These are phyloP conservation scores for Prinia subflava DNA, from an alignment of 2,113 vertebrate genomes.

Conservation along the genomic window DNA sequence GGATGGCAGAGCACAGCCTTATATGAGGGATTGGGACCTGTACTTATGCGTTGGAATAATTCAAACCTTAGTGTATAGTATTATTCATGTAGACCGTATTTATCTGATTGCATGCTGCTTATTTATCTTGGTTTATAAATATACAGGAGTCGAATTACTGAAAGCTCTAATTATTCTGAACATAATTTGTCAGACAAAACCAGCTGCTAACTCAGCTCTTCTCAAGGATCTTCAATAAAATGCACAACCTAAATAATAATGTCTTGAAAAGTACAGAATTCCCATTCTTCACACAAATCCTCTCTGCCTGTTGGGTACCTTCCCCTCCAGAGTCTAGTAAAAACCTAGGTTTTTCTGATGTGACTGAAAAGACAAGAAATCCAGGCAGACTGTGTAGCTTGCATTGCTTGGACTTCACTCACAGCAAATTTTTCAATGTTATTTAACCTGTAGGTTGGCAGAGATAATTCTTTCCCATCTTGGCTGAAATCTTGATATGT, in stretches of 20 bases:
- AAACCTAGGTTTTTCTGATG: neutral
- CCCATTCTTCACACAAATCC: neutral
- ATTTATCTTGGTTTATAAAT: constrained; percentile 25
- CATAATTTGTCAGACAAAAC: neutral
- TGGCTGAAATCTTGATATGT: neutral
- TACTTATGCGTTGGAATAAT: neutral
- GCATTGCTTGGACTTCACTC: neutral
- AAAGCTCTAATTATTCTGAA: constrained; percentile 26
- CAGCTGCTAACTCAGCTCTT: neutral
- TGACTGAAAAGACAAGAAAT: neutral
- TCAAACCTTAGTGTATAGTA: neutral
- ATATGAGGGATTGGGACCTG: neutral
- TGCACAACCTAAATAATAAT: neutral
- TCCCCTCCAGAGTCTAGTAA: neutral
- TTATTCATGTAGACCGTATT: neutral
- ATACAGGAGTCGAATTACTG: neutral
- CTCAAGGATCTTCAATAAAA: neutral
- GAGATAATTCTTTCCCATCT: neutral
- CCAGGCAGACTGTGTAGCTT: neutral
- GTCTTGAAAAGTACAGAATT: neutral
- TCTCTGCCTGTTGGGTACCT: neutral
- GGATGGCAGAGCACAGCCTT: neutral
- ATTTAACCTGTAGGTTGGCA: neutral
- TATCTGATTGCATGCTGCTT: neutral
- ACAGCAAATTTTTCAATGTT: neutral